Conservation (phyloP, 2,113 vertebrate species). For the Microcebus murinus region DNA sequence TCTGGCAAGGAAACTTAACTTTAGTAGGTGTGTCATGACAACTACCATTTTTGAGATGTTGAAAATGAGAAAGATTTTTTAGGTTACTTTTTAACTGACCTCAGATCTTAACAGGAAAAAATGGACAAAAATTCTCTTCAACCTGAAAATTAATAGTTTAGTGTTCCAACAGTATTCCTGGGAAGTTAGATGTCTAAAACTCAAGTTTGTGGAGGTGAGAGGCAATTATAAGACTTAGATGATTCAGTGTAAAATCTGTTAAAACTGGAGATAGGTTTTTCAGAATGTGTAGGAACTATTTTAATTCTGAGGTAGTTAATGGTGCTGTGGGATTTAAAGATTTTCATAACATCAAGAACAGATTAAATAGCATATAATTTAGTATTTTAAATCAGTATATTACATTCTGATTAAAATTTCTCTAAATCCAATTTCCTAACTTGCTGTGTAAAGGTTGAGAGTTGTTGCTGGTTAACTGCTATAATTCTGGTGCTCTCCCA, state of each 20-base stretch:
- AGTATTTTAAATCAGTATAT: not conserved
- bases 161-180: not conserved
- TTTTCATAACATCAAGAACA: not conserved
- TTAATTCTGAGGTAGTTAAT: not conserved
- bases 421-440: not conserved
- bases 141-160: not conserved
- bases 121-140: not conserved
- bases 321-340: not conserved
- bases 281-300: not conserved
- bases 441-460: not conserved
- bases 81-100: not conserved
- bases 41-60: not conserved
- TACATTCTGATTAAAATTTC: not conserved
- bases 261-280: not conserved
- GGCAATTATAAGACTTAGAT: not conserved
- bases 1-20: constrained; percentile 35
- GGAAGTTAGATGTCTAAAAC: not conserved
- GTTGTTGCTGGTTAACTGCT: not conserved
- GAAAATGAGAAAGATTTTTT: not conserved
- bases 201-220: not conserved
- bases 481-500: not conserved
- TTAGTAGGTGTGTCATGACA: not conserved
- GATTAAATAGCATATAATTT: not conserved
- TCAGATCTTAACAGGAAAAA: constrained; percentile 1
- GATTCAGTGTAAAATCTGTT: not conserved